Conservation (phyloP, 2,797 vertebrate genomes). For the Nyctalus aviator region DNA sequence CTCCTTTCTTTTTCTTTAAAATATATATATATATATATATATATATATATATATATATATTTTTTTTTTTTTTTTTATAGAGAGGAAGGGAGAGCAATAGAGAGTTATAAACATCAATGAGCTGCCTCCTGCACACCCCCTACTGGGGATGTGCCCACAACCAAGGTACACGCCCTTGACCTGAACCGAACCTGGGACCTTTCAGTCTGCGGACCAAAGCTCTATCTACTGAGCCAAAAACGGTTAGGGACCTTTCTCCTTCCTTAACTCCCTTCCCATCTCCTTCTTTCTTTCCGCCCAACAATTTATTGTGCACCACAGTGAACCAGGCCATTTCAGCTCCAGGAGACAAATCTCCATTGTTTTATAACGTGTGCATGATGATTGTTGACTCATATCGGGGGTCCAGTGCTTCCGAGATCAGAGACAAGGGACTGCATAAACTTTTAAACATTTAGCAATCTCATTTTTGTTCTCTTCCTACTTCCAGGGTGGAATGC, state of each 20-base stretch:
- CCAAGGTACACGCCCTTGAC: too few species aligned
- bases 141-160: too few species aligned
- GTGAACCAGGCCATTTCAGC: not conserved
- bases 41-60: too few species aligned
- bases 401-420: not conserved
- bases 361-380: not conserved
- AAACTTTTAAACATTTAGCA: not conserved
- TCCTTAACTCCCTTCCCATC: not conserved
- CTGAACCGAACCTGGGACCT: too few species aligned
- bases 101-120: too few species aligned
- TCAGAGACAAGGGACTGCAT: not conserved
- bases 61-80: too few species aligned
- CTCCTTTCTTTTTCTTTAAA: not conserved
- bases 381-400: not conserved
- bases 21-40: too few species aligned
- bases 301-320: not conserved
- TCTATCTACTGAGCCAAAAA: too few species aligned
- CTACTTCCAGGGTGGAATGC: not conserved
- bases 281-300: not conserved
- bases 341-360: not conserved
- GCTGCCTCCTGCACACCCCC: too few species aligned
- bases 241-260: not conserved
- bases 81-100: too few species aligned
- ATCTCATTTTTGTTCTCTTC: not conserved
- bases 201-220: too few species aligned